Evolutionary conservation across 2,888 invertebrate species (phyloP), one percentile per base, ranked within the genome.

Genomic region (Nomada fabriciana): DNA sequence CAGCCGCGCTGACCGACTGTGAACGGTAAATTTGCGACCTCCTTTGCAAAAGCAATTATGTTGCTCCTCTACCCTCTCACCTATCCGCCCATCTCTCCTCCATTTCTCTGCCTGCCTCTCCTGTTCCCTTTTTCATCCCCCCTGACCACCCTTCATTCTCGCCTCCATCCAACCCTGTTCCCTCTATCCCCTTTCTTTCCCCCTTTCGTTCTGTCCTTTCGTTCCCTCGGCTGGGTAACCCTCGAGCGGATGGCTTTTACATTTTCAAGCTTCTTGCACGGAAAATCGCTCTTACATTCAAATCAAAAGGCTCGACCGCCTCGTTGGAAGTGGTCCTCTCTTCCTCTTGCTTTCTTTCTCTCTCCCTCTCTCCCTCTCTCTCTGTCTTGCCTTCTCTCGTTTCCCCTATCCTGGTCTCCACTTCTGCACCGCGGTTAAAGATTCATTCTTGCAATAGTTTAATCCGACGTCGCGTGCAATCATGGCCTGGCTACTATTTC

Each of bases 211-310:
- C 74, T 59, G 23, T 55, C 69, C 61, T 63, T 71, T 53, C 64
- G 70, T 61, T 64, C 42, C 72, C 68, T 57, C 63, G 73, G 63
- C 68, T 69, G 72, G 79, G 57, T 64, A 84, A 68, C 76, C 76
- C 85, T 77, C 69, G 70, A 81, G 80, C 81, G 80, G 84, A 78
- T 82, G 84, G 88, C 87, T 89, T 89, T 89, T 85, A 89, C 83
- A 89, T 89, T 89, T 89, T 87, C 85, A 85, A 86, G 82, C 87
- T 80, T 72, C 83, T 86, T 87, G 87, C 87, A 88, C 87, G 87
- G 88, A 87, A 90, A 90, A 88, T 89, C 89, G 88, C 87, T 90
- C 90, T 90, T 90, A 88, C 90, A 90, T 90, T 90, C 86, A 87
- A 86, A 88, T 88, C 88, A 88, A 89, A 90, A 89, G 85, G 84